These are phyloP conservation scores for Tenthredo distinguenda DNA, from an alignment of 2,888 invertebrate species.

Conservation along the genomic window DNA sequence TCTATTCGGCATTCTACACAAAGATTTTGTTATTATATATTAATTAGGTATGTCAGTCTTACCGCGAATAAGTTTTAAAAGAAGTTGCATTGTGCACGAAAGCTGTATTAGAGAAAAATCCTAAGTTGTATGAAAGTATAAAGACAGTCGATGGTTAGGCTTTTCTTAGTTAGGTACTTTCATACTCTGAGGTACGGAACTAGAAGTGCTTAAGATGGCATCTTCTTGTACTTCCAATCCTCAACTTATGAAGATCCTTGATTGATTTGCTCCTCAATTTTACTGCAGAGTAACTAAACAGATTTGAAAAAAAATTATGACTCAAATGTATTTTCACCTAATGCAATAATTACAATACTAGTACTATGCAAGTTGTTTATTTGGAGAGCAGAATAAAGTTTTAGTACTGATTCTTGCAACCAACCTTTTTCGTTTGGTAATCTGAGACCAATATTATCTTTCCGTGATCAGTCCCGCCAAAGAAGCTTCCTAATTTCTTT, in stretches of 20 bases:
- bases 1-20: conserved; percentile 8
- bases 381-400: neutral
- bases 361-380: neutral
- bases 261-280: conserved; percentile 68
- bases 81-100: conserved; percentile 23
- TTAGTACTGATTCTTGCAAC: neutral
- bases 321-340: neutral
- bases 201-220: neutral
- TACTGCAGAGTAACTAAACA: conserved; percentile 66
- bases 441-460: conserved; percentile 81
- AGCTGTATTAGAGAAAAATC: conserved; percentile 28
- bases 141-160: conserved; percentile 6
- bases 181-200: neutral
- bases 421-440: conserved; percentile 70
- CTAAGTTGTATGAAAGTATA: conserved; percentile 1
- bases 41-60: conserved; percentile 17
- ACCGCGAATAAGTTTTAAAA: conserved; percentile 2
- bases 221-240: neutral
- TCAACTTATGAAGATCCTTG: conserved; percentile 21
- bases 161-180: neutral
- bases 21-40: neutral
- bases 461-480: conserved; percentile 82
- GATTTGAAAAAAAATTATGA: conserved; percentile 11
- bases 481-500: conserved; percentile 83
- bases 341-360: neutral